Conservation (phyloP, 2,113 vertebrate genomes). For the Marcusenius ussheri region DNA sequence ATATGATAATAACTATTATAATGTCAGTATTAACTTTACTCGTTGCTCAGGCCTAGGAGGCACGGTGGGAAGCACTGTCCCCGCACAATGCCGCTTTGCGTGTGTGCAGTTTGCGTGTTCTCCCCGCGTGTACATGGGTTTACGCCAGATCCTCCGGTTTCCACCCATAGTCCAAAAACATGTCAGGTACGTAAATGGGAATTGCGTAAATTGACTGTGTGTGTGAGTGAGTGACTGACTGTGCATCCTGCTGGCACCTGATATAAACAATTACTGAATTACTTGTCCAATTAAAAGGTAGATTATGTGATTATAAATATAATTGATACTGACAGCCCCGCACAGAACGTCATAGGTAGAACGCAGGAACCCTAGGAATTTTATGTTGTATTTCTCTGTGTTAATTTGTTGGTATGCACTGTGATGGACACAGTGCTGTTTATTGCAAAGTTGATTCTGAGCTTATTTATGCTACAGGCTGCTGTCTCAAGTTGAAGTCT, state of each 20-base stretch:
- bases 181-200: background rate
- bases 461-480: background rate
- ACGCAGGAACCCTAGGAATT: background rate
- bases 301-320: background rate
- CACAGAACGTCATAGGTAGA: background rate
- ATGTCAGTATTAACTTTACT: background rate
- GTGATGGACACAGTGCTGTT: background rate
- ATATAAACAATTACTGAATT: background rate
- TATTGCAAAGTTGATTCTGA: background rate
- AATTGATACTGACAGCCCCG: background rate
- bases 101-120: background rate
- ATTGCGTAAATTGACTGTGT: background rate
- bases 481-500: background rate
- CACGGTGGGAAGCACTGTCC: too few relatives aligned
- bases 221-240: background rate
- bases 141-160: background rate
- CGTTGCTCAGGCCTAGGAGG: too few relatives aligned
- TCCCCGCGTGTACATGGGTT: background rate
- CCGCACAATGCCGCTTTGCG: too few relatives aligned
- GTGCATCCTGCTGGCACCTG: background rate
- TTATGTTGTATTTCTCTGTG: background rate
- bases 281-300: background rate
- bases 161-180: background rate
- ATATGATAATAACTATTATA: background rate
- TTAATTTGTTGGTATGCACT: background rate